Conservation (phyloP, 2,888 invertebrate species). For the Dolomedes plantarius region DNA sequence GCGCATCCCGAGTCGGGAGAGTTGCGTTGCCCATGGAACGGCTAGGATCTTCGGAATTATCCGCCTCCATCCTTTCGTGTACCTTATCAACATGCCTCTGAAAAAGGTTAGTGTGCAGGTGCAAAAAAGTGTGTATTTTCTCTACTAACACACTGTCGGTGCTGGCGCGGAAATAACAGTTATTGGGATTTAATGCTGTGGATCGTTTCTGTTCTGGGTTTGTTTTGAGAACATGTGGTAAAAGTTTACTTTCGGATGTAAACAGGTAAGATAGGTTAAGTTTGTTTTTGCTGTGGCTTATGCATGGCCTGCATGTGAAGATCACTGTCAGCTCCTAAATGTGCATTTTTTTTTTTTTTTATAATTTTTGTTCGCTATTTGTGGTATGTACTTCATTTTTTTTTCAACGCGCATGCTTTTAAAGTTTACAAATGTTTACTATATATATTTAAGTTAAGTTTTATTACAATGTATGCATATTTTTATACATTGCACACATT, state of each 20-base stretch:
- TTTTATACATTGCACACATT: too few species aligned
- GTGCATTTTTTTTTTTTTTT: too few species aligned
- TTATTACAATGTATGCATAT: too few species aligned
- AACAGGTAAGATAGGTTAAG: slow-evolving; percentile 15
- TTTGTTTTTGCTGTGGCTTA: neutral
- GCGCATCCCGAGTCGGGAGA: slow-evolving; percentile 24
- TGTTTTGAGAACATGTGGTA: slow-evolving; percentile 5
- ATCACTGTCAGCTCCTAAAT: too few species aligned
- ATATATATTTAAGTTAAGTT: too few species aligned
- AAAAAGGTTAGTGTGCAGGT: slow-evolving; percentile 54
- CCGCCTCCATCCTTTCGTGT: neutral
- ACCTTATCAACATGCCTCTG: slow-evolving; percentile 53
- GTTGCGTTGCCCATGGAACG: slow-evolving; percentile 21
- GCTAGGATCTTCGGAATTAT: slow-evolving; percentile 7
- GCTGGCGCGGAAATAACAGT: neutral
- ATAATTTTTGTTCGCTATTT: too few species aligned
- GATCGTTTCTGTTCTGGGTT: neutral
- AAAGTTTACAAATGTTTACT: too few species aligned
- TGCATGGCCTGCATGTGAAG: neutral
- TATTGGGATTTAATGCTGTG: neutral
- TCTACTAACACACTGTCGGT: slow-evolving; percentile 14
- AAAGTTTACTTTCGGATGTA: slow-evolving; percentile 5
- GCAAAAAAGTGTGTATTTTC: neutral
- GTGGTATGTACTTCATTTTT: too few species aligned
- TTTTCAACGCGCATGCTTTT: too few species aligned